Percentiles rank a stretch among this genome's conserved stretches.
Evolutionary conservation across 2,888 invertebrate genomes (phyloP).

Genomic region (Hyposoter dolosus): DNA sequence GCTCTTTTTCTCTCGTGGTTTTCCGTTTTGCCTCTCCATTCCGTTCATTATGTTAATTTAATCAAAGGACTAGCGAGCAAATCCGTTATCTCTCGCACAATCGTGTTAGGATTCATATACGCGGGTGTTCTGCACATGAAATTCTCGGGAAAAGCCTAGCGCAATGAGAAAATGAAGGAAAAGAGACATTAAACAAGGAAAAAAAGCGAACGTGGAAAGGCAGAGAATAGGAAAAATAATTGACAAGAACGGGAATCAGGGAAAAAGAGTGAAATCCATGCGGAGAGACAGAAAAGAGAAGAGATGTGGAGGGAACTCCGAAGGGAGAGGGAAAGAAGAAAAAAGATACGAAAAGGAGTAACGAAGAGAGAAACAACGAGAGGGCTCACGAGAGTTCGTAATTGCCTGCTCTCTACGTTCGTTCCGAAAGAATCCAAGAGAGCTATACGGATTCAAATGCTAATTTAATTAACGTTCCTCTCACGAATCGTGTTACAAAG

Average conservation of each 20-base stretch:
- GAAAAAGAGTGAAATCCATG: not conserved
- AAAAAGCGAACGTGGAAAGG: not conserved
- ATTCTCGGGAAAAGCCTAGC: conserved; percentile 15
- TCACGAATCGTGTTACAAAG: conserved; percentile 66
- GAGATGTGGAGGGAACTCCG: not conserved
- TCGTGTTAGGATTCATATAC: conserved; percentile 53
- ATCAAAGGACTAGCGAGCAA: conserved; percentile 49
- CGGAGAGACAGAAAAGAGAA: not conserved
- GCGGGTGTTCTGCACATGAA: conserved; percentile 48
- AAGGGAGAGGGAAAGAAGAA: not conserved
- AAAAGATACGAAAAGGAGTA: not conserved
- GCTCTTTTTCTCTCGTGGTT: not conserved
- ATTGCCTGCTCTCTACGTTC: conserved; percentile 56
- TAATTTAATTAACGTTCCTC: conserved; percentile 76
- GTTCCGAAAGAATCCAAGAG: conserved; percentile 60
- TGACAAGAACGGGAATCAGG: conserved; percentile 7
- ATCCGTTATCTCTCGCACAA: conserved; percentile 61
- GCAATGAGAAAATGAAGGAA: conserved; percentile 17
- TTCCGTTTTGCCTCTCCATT: not conserved
- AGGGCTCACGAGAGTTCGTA: conserved; percentile 43
- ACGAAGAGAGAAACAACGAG: not conserved
- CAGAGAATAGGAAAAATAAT: not conserved
- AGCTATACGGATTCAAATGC: conserved; percentile 63
- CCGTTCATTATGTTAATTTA: conserved; percentile 65
- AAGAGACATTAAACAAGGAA: not conserved